Conservation (phyloP, 2,888 invertebrate genomes). For the Entomobrya multifasciata region DNA sequence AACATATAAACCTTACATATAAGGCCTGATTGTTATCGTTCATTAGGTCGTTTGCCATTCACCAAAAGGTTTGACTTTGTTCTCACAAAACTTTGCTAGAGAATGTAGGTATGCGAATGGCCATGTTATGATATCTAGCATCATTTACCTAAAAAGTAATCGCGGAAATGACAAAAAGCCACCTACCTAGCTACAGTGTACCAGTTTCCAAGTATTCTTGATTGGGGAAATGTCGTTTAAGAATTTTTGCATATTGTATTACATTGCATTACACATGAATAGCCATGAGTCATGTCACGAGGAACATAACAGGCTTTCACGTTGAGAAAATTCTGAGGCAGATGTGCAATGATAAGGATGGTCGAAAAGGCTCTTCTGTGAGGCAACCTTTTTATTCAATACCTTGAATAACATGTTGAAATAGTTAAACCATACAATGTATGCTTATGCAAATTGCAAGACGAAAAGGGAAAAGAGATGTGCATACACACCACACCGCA, state of each 20-base stretch:
- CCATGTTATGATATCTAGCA: not conserved
- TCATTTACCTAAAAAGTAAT: constrained; percentile 2
- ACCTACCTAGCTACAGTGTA: not conserved
- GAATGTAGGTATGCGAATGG: not conserved
- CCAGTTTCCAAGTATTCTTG: constrained; percentile 32
- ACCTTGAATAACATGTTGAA: no score
- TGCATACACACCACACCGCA: no score
- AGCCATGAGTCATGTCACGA: not conserved
- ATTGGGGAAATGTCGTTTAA: constrained; percentile 24
- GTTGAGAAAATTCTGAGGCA: not conserved
- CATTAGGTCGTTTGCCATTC: not conserved
- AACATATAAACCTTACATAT: not conserved
- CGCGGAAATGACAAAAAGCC: not conserved
- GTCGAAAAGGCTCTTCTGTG: constrained; percentile 37
- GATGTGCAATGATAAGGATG: constrained; percentile 43
- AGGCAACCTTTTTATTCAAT: no score
- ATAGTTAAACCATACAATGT: no score
- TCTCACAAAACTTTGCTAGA: not conserved
- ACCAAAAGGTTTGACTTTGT: not conserved
- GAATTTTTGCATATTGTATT: constrained; percentile 30
- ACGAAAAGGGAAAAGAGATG: no score
- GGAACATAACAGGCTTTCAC: not conserved
- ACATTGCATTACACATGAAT: not conserved
- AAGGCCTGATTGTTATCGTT: no score
- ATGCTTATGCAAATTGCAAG: no score